Percentiles rank a stretch among this genome's conserved stretches.
These are phyloP conservation scores for Ochotona curzoniae DNA, from an alignment of 2,113 vertebrate species.

Conservation along the genomic window DNA sequence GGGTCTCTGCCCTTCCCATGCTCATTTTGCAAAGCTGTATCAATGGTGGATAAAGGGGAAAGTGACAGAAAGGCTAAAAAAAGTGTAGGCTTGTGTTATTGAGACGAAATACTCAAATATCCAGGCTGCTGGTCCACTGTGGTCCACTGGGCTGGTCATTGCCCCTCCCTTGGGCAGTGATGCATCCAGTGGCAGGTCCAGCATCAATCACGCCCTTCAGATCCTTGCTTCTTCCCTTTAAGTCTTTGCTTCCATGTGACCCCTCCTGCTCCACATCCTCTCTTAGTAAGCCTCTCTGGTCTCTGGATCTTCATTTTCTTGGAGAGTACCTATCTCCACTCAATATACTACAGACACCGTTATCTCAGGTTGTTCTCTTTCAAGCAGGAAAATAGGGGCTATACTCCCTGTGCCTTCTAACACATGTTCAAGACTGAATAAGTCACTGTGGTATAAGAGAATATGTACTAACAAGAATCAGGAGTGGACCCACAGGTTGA, in stretches of 20 bases:
- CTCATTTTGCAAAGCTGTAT: background rate
- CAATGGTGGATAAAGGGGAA: background rate
- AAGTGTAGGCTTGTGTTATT: background rate
- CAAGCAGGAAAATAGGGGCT: background rate
- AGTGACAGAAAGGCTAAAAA: no score
- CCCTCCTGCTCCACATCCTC: no score
- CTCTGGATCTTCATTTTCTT: background rate
- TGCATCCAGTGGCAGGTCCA: background rate
- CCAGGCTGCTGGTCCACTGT: accelerated
- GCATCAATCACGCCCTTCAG: background rate
- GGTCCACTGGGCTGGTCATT: background rate
- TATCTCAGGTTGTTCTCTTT: accelerated
- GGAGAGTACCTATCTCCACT: background rate
- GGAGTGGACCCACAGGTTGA: background rate
- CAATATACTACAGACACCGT: accelerated
- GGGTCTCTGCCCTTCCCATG: accelerated
- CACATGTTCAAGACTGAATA: accelerated
- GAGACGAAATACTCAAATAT: background rate
- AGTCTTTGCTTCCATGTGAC: background rate
- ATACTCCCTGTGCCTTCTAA: background rate
- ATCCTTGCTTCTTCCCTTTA: no score
- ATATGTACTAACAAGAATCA: accelerated
- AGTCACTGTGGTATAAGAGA: accelerated
- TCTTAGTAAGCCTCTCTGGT: no score
- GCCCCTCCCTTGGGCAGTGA: accelerated